A percentile compares a stretch with the other conserved stretches of the same genome.
These are phyloP conservation scores for Chionoecetes opilio DNA, from an alignment of 1,140 invertebrate genomes.

Conservation along the genomic window DNA sequence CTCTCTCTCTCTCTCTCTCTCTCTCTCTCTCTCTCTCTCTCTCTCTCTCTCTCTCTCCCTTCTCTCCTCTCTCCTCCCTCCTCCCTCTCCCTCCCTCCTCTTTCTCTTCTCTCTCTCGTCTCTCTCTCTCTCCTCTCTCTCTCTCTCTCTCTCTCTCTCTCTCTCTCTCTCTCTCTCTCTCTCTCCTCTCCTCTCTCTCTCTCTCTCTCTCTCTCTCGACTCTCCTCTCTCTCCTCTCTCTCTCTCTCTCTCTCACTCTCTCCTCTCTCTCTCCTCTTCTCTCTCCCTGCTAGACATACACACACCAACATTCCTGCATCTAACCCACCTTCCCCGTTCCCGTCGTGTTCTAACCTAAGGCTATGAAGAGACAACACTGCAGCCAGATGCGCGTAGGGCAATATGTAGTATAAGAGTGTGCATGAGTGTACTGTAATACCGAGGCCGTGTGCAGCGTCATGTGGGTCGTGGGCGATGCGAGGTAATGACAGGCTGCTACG, in stretches of 20 bases:
- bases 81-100: neutral
- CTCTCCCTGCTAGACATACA: neutral
- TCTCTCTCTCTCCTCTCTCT: slow-evolving; percentile 21
- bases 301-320: neutral
- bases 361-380: neutral
- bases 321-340: neutral
- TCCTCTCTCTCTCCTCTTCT: no score
- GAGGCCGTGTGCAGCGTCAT: neutral
- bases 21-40: neutral
- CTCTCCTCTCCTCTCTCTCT: no score
- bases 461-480: neutral
- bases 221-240: neutral
- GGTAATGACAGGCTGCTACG: slow-evolving; percentile 4
- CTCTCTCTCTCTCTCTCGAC: no score
- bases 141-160: neutral
- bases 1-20: slow-evolving; percentile 44
- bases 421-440: neutral
- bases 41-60: neutral
- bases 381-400: neutral
- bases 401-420: neutral
- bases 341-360: neutral
- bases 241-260: neutral
- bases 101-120: neutral
- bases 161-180: no score
- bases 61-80: no score